Evolutionary conservation across 1,140 invertebrate genomes (phyloP).

Genomic region (Armadillidium nasatum): DNA sequence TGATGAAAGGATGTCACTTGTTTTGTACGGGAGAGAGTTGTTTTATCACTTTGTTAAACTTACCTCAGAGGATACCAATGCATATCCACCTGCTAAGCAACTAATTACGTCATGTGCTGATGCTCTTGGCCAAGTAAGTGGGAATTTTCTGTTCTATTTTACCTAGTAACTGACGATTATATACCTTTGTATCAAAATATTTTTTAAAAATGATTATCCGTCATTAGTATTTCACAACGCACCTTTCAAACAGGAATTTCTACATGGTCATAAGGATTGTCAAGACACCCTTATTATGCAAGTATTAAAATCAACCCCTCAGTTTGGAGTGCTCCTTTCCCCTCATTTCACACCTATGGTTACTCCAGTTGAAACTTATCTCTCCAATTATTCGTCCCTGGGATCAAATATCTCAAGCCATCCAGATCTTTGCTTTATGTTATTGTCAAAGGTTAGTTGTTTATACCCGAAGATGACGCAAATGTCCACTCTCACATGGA

Average conservation of each 20-base stretch:
- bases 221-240: no score
- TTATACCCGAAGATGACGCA: not conserved
- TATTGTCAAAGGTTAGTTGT: conserved; percentile 56
- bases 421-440: conserved; percentile 63
- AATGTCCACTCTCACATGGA: no score
- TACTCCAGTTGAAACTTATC: conserved; percentile 54
- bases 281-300: conserved; percentile 58
- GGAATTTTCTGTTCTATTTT: conserved; percentile 41
- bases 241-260: conserved; percentile 55
- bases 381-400: conserved; percentile 66
- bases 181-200: no score
- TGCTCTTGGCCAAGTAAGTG: conserved; percentile 61
- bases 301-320: conserved; percentile 52
- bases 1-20: not conserved
- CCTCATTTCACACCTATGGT: conserved; percentile 63
- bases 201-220: no score
- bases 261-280: conserved; percentile 59
- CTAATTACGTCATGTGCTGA: conserved; percentile 66
- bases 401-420: conserved; percentile 56
- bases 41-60: conserved; percentile 67
- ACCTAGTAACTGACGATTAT: no score
- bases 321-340: conserved; percentile 50
- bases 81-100: conserved; percentile 68
- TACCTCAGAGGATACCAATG: conserved; percentile 62
- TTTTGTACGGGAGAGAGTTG: conserved; percentile 57